Conservation (phyloP, 2,113 vertebrate species). For the Halichoeres trimaculatus region DNA sequence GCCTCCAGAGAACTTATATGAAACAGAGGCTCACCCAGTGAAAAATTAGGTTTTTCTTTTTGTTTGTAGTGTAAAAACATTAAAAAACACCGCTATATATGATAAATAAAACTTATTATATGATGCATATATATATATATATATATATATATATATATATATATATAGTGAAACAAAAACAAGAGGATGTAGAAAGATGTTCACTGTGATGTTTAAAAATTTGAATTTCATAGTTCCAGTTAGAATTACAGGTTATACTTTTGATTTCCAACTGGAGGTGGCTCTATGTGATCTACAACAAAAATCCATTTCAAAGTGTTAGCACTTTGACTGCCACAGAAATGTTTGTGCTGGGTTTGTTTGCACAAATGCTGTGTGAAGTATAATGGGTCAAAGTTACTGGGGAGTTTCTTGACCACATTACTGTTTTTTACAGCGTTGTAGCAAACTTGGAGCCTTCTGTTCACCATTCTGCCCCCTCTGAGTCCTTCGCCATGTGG, state of each 20-base stretch:
- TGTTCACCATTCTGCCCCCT: slow-evolving; percentile 43
- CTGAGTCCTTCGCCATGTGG: slow-evolving; percentile 37
- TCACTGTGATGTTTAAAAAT: background rate
- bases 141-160: background rate
- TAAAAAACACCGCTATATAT: background rate
- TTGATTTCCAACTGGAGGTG: slow-evolving; percentile 19
- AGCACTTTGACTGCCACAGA: background rate
- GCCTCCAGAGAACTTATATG: slow-evolving; percentile 20
- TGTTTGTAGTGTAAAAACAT: background rate
- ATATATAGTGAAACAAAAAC: background rate
- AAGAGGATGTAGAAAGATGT: background rate
- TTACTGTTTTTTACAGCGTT: slow-evolving; percentile 9
- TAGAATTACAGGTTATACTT: slow-evolving; percentile 6
- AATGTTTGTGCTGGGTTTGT: background rate
- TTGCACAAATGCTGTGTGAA: background rate
- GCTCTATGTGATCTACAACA: slow-evolving; percentile 15
- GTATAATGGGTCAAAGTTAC: background rate
- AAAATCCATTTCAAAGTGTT: background rate
- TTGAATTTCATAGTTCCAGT: background rate
- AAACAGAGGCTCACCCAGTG: background rate
- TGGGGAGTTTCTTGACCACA: slow-evolving; percentile 4
- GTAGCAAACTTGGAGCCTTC: slow-evolving; percentile 24
- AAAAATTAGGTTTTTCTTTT: background rate
- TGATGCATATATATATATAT: background rate
- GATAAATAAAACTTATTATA: background rate